Evolutionary conservation across 2,888 invertebrate genomes (phyloP).

Genomic region (Leucophora obtusa): DNA sequence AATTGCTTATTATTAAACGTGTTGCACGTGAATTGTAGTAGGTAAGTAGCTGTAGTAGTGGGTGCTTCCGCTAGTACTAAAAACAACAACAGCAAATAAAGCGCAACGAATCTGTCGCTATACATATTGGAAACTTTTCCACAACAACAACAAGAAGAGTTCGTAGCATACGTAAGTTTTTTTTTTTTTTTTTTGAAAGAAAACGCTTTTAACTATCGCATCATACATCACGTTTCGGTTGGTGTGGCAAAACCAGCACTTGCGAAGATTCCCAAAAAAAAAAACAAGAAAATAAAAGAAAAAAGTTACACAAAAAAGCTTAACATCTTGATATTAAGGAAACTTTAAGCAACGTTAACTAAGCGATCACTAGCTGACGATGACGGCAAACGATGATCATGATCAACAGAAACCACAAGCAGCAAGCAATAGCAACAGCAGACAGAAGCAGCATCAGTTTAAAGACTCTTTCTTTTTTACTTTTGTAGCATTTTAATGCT

Average conservation of each 20-base stretch:
- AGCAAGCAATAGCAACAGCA: constrained; percentile 4
- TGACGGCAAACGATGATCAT: constrained; percentile 53
- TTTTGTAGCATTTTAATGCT: constrained; percentile 51
- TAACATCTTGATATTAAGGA: constrained; percentile 60
- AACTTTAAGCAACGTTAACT: constrained; percentile 57
- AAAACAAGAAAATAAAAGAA: constrained; percentile 10
- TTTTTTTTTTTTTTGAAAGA: background rate
- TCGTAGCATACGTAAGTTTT: constrained; percentile 2
- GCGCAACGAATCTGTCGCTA: constrained; percentile 74
- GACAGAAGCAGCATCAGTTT: constrained; percentile 21
- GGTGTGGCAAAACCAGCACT: constrained; percentile 58
- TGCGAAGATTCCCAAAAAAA: constrained; percentile 37
- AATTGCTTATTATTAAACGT: constrained; percentile 77
- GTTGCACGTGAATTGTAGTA: constrained; percentile 58
- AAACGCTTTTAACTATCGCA: constrained; percentile 56
- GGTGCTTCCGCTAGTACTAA: constrained; percentile 55
- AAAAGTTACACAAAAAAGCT: constrained; percentile 8
- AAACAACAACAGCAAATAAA: constrained; percentile 42
- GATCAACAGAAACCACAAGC: constrained; percentile 13
- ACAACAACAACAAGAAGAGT: constrained; percentile 33
- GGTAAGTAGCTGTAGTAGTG: constrained; percentile 62
- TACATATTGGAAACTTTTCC: constrained; percentile 64
- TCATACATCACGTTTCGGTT: constrained; percentile 56
- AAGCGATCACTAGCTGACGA: constrained; percentile 63
- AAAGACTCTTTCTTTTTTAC: background rate